These are phyloP conservation scores for human (Homo sapiens) DNA, from an alignment of 2,113 vertebrate species.

Conservation along the genomic window DNA sequence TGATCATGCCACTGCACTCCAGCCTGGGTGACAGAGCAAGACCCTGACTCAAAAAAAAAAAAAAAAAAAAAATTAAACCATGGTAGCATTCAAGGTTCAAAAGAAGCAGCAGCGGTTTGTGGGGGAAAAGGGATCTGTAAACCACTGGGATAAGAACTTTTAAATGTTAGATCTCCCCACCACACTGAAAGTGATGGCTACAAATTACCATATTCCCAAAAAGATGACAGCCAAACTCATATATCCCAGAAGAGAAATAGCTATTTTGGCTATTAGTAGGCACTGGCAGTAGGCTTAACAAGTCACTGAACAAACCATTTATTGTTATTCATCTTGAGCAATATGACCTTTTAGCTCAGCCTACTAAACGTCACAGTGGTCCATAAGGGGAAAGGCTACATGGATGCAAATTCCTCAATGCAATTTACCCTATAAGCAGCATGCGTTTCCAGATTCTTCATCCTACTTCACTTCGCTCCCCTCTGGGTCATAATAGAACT, in stretches of 20 bases:
- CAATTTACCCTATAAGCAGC: not conserved
- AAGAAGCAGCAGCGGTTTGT: not conserved
- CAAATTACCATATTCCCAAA: not conserved
- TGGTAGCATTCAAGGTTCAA: not conserved
- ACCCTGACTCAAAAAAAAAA: too few species aligned
- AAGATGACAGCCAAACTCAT: not conserved
- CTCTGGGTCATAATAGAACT: conserved; percentile 39
- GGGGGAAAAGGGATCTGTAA: not conserved
- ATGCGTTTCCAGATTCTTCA: conserved; percentile 37
- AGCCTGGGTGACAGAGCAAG: too few species aligned
- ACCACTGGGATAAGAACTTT: not conserved
- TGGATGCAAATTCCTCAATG: conserved; percentile 36
- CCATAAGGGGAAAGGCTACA: not conserved
- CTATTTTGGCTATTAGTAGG: not conserved
- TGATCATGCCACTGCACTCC: too few species aligned
- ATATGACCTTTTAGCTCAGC: conserved; percentile 18
- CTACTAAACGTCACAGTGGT: not conserved
- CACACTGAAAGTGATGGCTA: not conserved
- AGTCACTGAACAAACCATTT: not conserved
- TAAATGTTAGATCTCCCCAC: not conserved
- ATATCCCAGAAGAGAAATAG: not conserved
- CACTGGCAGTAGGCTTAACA: not conserved
- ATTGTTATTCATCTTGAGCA: conserved; percentile 22
- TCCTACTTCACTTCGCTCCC: not conserved
- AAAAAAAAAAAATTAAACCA: not conserved